Percentiles rank a stretch among this genome's conserved stretches.
Evolutionary conservation across 1,140 invertebrate species (phyloP).

Genomic region (Maniola jurtina): DNA sequence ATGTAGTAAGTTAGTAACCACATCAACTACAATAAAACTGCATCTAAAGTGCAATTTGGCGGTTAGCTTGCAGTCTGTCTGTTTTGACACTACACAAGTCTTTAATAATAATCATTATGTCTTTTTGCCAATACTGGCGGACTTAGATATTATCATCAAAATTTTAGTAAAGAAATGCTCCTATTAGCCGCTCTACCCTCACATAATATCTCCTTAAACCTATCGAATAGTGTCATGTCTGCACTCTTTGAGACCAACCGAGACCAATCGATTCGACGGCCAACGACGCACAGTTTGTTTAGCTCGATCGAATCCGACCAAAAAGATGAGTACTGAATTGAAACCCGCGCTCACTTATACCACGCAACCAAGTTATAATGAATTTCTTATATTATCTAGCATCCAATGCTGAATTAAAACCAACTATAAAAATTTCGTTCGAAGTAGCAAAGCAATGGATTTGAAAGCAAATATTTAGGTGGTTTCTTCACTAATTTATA

Average conservation of each 20-base stretch:
- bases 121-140: no score
- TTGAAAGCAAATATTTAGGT: background rate
- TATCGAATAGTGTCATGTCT: constrained; percentile 43
- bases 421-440: background rate
- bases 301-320: constrained; percentile 59
- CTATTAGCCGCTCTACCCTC: no score
- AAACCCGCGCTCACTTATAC: constrained; percentile 41
- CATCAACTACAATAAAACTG: no score
- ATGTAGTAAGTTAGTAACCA: no score
- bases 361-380: constrained; percentile 3
- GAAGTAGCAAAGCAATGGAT: constrained; percentile 35
- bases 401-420: constrained; percentile 33
- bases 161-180: no score
- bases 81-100: no score
- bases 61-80: no score
- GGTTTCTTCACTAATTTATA: constrained; percentile 4
- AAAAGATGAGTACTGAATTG: constrained; percentile 73
- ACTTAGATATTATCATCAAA: no score
- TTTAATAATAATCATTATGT: no score
- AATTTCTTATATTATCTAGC: background rate
- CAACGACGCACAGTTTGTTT: constrained; percentile 68
- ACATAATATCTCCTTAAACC: constrained; percentile 22
- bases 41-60: no score
- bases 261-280: constrained; percentile 66
- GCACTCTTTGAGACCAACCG: constrained; percentile 46